Evolutionary conservation across 2,888 invertebrate genomes (phyloP).

Genomic region (Limnephilus rhombicus): DNA sequence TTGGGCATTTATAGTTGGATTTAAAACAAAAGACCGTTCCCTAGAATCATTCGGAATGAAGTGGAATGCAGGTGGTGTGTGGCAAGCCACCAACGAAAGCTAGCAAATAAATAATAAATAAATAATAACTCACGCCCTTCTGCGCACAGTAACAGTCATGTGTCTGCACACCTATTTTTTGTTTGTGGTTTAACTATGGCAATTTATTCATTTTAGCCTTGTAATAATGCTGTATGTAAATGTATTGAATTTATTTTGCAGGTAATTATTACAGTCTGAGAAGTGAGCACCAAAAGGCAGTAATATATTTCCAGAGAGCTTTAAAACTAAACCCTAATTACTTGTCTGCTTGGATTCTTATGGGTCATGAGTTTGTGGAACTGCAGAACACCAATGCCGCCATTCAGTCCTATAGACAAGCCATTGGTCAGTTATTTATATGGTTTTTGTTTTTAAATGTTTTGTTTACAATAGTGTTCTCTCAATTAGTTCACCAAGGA

Average conservation of each 20-base stretch:
- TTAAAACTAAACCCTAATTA: constrained; percentile 95
- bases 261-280: constrained; percentile 98
- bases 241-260: constrained; percentile 71
- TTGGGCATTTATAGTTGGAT: not conserved
- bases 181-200: too few relatives aligned
- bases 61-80: too few relatives aligned
- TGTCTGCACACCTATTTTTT: too few relatives aligned
- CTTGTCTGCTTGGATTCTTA: constrained; percentile 97
- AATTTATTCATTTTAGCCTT: constrained; percentile 46
- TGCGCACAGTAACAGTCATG: too few relatives aligned
- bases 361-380: constrained; percentile 99
- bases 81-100: too few relatives aligned
- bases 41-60: too few relatives aligned
- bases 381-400: constrained; percentile 98
- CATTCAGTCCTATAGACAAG: constrained; percentile 98
- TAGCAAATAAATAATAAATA: too few relatives aligned
- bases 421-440: constrained; percentile 84
- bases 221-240: constrained; percentile 47
- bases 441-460: not conserved
- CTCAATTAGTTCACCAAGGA: too few relatives aligned
- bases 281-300: constrained; percentile 98
- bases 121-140: too few relatives aligned
- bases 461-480: too few relatives aligned
- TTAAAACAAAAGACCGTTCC: too few relatives aligned
- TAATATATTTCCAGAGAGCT: constrained; percentile 96